A percentile compares a stretch with the other conserved stretches of the same genome.
Conservation (phyloP, 2,113 vertebrate genomes). For the Dasyornis broadbenti region DNA sequence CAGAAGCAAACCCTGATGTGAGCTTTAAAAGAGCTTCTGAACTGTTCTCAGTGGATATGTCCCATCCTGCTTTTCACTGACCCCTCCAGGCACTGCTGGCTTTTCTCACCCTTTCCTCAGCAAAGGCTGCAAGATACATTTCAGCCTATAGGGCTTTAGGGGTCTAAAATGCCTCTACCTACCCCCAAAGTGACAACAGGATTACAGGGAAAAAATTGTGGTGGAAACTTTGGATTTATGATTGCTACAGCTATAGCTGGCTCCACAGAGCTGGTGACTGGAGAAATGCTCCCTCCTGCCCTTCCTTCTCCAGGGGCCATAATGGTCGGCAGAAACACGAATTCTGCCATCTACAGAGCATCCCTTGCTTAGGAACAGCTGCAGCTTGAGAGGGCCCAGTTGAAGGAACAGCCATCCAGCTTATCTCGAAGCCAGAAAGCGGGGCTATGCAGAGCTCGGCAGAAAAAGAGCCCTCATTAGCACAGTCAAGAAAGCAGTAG, state of each 20-base stretch:
- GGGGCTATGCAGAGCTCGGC: not conserved
- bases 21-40: not conserved
- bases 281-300: not conserved
- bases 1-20: not conserved
- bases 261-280: not conserved
- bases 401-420: not conserved
- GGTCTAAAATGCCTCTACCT: not conserved
- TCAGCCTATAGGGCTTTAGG: not conserved
- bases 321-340: accelerated
- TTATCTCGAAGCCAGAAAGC: not conserved
- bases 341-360: constrained; percentile 2
- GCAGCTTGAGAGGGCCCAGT: not conserved
- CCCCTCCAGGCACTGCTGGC: not conserved
- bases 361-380: not conserved
- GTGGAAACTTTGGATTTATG: not conserved
- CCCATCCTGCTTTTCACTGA: not conserved
- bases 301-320: not conserved
- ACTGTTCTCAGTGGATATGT: not conserved
- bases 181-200: not conserved
- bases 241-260: not conserved
- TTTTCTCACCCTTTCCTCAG: not conserved
- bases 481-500: not conserved
- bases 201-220: not conserved
- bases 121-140: not conserved
- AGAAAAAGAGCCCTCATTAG: not conserved